A percentile compares a stretch with the other conserved stretches of the same genome.
These are phyloP conservation scores for Centropus unirufus DNA, from an alignment of 2,113 vertebrate species.

Conservation along the genomic window DNA sequence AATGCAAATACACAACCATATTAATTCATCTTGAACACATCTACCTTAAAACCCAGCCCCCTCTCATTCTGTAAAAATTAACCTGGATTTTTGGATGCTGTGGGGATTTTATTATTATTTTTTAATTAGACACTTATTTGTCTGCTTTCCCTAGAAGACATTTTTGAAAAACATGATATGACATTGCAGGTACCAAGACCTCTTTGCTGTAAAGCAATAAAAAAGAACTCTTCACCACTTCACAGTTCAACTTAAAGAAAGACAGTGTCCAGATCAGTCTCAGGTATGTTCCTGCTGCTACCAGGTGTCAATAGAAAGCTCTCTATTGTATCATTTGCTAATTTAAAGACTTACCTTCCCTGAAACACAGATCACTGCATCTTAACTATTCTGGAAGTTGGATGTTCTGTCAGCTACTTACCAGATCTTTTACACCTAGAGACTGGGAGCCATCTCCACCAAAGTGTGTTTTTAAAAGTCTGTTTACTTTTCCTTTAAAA, in stretches of 20 bases:
- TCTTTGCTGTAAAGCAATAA: not conserved
- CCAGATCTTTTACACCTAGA: not conserved
- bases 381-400: not conserved
- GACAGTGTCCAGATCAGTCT: not conserved
- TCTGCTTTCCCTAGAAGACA: not conserved
- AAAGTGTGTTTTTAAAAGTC: not conserved
- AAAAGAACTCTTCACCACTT: not conserved
- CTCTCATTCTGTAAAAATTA: not conserved
- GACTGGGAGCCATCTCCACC: not conserved
- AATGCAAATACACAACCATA: not conserved
- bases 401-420: not conserved
- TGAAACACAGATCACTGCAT: not conserved
- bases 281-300: not conserved
- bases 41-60: not conserved
- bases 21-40: not conserved
- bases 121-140: not conserved
- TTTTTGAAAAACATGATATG: not conserved
- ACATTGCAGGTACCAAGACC: not conserved
- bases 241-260: not conserved
- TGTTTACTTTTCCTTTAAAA: not conserved
- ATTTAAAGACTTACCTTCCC: constrained; percentile 7
- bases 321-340: constrained; percentile 4
- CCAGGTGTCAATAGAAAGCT: not conserved
- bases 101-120: not conserved
- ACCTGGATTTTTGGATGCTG: not conserved